Evolutionary conservation across 2,113 vertebrate species (phyloP), one percentile per base, ranked within the genome.

Genomic region (Hylia prasina): DNA sequence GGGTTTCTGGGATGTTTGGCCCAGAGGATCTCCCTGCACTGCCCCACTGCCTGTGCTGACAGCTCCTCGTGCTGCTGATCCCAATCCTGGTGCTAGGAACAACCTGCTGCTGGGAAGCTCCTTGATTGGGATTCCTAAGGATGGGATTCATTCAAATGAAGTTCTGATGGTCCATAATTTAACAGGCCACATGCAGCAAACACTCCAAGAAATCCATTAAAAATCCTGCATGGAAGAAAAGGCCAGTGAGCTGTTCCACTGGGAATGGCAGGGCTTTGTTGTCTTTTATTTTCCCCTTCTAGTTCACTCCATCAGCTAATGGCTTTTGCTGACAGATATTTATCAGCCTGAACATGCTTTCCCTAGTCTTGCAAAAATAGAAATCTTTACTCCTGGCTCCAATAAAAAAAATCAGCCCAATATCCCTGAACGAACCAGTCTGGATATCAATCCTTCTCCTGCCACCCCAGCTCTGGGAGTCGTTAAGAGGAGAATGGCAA

Each of bases 281-380:
- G 31, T 56, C 75, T 86, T 85, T 78, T 73, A 15, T 93, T 90
- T 92, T 84, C 72, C 77, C 80, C 31, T 69, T 70, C 66, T 17
- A 42, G 40, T 70, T 87, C 66, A 37, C 54, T 70, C 82, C 65
- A 90, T 94, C 87, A 93, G 75, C 87, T 94, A 77, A 93, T 96
- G 87, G 93, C 2, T 94, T 81, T 63, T 93, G 93, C 93, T 96
- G 95, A 77, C 92, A 83, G 91, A 10, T 73, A 94, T 96, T 96
- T 96, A 94, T 96, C 94, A 94, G 42, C 87, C 87, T 66, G 82
- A 91, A 88, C 70, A 47, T 15, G 87, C 78, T 94, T 89, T 57
- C 78, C 84, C 35, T 57, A 19, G 33, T 3, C 91, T 89, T 88
- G 70, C 66, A 63, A 89, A 94, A 96, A 88, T 6, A 88, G 45